phyloP scores from a whole-genome alignment of 2,888 invertebrate species.

The Amphipyra tragopoginis region DNA sequence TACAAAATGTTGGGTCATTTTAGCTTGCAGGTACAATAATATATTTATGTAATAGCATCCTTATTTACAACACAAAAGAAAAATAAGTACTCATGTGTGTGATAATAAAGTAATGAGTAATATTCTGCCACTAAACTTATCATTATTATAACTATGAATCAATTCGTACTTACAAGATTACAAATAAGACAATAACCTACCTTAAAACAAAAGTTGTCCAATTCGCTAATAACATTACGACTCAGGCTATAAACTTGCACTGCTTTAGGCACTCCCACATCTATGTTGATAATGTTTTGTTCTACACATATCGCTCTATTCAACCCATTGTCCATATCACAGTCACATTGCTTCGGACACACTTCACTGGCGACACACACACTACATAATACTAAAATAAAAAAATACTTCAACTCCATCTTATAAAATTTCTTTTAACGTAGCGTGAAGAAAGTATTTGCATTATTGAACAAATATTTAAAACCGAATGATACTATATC shows the following conservation, averaged over 20 bases:
- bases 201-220: constrained; percentile 91
- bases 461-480: constrained; percentile 71
- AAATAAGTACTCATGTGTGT: too few species aligned
- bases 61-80: too few species aligned
- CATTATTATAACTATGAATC: neutral
- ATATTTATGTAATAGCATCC: too few species aligned
- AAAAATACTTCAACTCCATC: constrained; percentile 73
- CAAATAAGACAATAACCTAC: constrained; percentile 68
- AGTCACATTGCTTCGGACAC: constrained; percentile 89
- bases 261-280: constrained; percentile 89
- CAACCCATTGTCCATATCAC: constrained; percentile 85
- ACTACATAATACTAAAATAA: constrained; percentile 61
- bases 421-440: constrained; percentile 59
- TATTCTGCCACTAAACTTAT: too few species aligned
- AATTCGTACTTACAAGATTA: constrained; percentile 1
- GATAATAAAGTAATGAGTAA: neutral
- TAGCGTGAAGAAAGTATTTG: constrained; percentile 57
- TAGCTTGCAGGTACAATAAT: too few species aligned
- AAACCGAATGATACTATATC: constrained; percentile 53
- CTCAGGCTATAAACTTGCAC: constrained; percentile 91
- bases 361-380: constrained; percentile 63
- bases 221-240: constrained; percentile 90
- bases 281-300: constrained; percentile 90
- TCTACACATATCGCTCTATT: constrained; percentile 88
- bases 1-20: neutral